These are phyloP conservation scores for Bathynomus jamesi DNA, from an alignment of 1,140 invertebrate species.

Conservation along the genomic window DNA sequence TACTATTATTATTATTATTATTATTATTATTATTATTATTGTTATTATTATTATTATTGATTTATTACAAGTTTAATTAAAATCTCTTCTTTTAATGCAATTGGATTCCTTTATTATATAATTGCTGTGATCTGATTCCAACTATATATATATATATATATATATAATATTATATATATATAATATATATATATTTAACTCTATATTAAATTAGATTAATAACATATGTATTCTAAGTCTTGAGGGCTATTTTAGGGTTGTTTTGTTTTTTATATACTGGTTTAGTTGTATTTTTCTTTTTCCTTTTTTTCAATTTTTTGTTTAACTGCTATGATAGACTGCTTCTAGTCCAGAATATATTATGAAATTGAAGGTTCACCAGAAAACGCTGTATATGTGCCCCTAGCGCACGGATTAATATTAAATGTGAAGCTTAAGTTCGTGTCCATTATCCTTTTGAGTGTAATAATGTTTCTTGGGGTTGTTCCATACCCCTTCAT, in stretches of 20 bases:
- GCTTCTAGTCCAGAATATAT: neutral
- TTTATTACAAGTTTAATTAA: too few species aligned
- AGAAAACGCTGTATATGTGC: neutral
- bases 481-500: too few species aligned
- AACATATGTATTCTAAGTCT: neutral
- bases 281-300: neutral
- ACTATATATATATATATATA: neutral
- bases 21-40: neutral
- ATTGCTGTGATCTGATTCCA: too few species aligned
- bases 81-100: too few species aligned
- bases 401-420: neutral
- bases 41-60: neutral
- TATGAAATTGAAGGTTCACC: neutral
- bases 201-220: neutral
- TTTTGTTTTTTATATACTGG: neutral
- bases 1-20: neutral
- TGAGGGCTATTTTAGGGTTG: neutral
- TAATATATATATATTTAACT: neutral
- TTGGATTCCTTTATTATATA: too few species aligned
- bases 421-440: neutral
- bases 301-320: neutral
- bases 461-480: too few species aligned
- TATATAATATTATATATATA: neutral
- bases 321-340: neutral
- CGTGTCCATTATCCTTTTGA: too few species aligned